Evolutionary conservation across 2,113 vertebrate species (phyloP), one percentile per base, ranked within the genome.

Genomic region (Neolamprologus longior): DNA sequence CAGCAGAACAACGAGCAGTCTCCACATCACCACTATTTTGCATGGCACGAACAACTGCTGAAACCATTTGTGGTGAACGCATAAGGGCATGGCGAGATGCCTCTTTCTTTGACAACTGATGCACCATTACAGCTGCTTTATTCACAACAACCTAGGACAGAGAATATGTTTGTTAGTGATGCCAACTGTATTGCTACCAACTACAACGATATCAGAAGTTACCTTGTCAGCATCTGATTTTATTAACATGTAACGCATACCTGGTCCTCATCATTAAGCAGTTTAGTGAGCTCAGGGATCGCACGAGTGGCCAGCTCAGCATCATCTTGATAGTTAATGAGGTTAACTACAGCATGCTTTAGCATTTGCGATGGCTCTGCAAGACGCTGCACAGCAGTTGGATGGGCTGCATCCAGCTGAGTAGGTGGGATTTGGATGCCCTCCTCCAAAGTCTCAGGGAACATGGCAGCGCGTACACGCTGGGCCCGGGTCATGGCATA

Each of bases 301-400:
- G 99, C 98, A 81, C 98, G 97, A 33, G 99, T 99, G 89, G 99
- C 99, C 89, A 99, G 97, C 90, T 99, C 99, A 1, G 99, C 99
- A 89, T 99, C 99, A 88, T 99, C 99, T 90, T 99, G 99, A 89
- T 99, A 99, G 94, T 99, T 99, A 91, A 99, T 99, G 91, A 99
- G 97, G 93, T 99, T 99, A 76, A 99, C 99, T 58, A 99, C 99
- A 2, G 99, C 99, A 24, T 99, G 98, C 88, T 99, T 99, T 83
- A 99, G 96, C 99, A 99, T 99, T 97, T 99, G 99, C 24, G 99
- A 99, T 3, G 99, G 99, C 83, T 99, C 99, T 9, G 99, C 98
- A 95, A 99, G 91, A 76, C 98, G 98, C 47, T 99, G 99, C 68
- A 99, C 99, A 0, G 99, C 99, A 15, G 98, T 99, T 76, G 99